Evolutionary conservation across 2,113 vertebrate species (phyloP).

Genomic region (Suricata suricatta): DNA sequence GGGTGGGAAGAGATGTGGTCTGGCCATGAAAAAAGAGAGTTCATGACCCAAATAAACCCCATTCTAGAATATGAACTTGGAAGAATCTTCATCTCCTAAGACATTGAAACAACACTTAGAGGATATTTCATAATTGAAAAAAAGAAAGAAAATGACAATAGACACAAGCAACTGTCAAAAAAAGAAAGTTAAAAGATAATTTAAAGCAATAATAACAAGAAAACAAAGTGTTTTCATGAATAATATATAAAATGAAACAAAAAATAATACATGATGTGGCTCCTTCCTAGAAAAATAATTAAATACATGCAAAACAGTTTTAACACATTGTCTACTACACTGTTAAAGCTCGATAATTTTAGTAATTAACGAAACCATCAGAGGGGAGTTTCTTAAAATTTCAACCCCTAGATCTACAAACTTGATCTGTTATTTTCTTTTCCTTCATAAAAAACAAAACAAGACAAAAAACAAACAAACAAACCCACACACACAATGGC

Average conservation of each 20-base stretch:
- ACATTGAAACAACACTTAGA: background rate
- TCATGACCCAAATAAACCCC: background rate
- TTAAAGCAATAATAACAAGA: background rate
- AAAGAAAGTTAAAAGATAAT: background rate
- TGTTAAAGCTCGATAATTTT: background rate
- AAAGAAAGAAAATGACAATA: background rate
- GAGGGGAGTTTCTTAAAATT: background rate
- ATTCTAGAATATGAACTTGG: background rate
- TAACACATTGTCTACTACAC: background rate
- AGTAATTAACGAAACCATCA: background rate
- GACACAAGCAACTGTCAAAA: background rate
- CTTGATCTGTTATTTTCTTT: background rate
- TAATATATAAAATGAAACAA: background rate
- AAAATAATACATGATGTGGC: background rate
- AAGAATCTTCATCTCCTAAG: background rate
- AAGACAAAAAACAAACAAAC: background rate
- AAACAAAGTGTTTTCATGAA: background rate
- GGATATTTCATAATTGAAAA: background rate
- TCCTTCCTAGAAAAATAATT: background rate
- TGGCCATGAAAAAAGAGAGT: background rate
- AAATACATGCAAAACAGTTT: background rate
- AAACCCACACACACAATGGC: accelerated
- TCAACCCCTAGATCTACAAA: background rate
- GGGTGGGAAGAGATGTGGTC: background rate
- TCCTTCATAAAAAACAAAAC: background rate